phyloP scores from a whole-genome alignment of 2,797 vertebrate species.

The Gorsachius magnificus region DNA sequence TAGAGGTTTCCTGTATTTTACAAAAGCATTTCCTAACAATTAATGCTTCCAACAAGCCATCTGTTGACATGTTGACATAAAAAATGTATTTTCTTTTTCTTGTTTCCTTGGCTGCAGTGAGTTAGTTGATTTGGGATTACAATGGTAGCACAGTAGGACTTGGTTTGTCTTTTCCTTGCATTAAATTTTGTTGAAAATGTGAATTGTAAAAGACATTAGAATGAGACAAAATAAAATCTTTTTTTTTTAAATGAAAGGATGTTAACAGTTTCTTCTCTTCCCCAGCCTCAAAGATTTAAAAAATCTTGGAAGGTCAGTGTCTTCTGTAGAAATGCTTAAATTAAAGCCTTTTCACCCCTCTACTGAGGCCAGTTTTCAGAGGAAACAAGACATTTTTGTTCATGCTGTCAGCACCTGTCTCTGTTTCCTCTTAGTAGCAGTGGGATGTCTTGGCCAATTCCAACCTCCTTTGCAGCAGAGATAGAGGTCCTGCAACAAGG shows the following conservation, averaged over 20 bases:
- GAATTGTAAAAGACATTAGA: neutral
- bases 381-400: neutral
- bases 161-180: slow-evolving; percentile 13
- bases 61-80: neutral
- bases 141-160: slow-evolving; percentile 19
- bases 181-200: slow-evolving; percentile 16
- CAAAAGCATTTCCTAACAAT: neutral
- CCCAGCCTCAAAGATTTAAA: neutral
- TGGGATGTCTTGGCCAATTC: neutral
- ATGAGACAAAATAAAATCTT: neutral
- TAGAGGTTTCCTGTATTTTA: slow-evolving; percentile 9
- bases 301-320: neutral
- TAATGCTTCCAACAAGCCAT: neutral
- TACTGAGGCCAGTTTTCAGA: neutral
- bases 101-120: neutral
- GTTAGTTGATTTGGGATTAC: slow-evolving; percentile 19
- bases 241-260: neutral
- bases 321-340: neutral
- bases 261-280: neutral
- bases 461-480: neutral
- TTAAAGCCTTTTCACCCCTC: neutral
- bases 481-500: neutral
- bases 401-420: rapidly evolving
- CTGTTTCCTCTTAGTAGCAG: neutral
- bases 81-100: slow-evolving; percentile 8